These are phyloP conservation scores for Tetanocera ferruginea DNA, from an alignment of 2,888 invertebrate genomes.

Conservation along the genomic window DNA sequence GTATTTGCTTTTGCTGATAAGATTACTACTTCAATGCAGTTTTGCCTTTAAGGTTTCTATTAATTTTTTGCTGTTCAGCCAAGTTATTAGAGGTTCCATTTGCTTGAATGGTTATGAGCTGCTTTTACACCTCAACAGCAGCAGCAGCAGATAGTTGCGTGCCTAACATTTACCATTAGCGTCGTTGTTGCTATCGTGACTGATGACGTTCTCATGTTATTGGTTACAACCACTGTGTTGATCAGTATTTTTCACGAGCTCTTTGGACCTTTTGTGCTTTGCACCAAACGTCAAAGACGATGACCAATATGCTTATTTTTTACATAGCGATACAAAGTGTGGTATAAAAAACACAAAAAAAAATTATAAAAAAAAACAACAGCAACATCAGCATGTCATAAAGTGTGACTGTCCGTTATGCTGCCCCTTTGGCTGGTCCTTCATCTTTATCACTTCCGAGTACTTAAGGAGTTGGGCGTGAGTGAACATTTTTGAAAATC, in stretches of 20 bases:
- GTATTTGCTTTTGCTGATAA: too few relatives aligned
- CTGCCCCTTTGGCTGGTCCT: background rate
- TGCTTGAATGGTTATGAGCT: conserved; percentile 3
- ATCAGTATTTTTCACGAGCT: too few relatives aligned
- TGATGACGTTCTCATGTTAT: background rate
- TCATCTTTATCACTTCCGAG: background rate
- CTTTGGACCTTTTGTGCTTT: background rate
- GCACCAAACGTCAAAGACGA: conserved; percentile 11
- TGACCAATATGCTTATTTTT: conserved; percentile 15
- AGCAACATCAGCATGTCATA: background rate
- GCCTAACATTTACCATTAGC: background rate
- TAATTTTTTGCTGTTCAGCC: background rate
- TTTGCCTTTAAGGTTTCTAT: background rate
- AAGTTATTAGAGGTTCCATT: conserved; percentile 19
- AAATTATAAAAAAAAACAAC: background rate
- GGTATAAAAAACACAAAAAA: too few relatives aligned
- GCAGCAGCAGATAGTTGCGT: background rate
- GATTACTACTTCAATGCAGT: too few relatives aligned
- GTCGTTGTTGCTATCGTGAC: background rate
- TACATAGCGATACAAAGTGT: background rate
- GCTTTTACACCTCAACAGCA: background rate
- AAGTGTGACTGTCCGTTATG: background rate
- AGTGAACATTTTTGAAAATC: conserved; percentile 1
- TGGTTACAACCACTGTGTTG: background rate
- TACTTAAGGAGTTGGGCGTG: background rate